phyloP scores from a whole-genome alignment of 2,888 invertebrate species.

The Dicycla oo region DNA sequence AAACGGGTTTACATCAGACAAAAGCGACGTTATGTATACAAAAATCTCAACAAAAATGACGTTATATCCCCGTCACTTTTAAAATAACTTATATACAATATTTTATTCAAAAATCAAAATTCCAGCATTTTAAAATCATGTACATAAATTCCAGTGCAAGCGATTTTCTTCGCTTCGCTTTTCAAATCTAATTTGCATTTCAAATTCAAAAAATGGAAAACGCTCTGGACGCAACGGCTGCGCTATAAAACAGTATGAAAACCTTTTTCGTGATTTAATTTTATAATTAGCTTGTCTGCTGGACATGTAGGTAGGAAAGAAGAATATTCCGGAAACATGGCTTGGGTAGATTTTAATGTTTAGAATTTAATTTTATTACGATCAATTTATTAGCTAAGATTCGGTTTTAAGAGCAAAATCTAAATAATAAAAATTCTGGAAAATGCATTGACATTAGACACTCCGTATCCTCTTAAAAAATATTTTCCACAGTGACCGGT shows the following conservation, averaged over 20 bases:
- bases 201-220: constrained; percentile 70
- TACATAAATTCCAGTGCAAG: constrained; percentile 54
- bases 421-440: neutral
- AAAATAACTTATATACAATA: constrained; percentile 36
- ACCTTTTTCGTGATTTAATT: constrained; percentile 68
- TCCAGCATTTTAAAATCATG: constrained; percentile 43
- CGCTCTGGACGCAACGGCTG: constrained; percentile 55
- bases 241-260: constrained; percentile 50
- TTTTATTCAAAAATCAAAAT: constrained; percentile 48
- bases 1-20: neutral
- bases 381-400: constrained; percentile 1
- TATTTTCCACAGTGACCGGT: neutral
- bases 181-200: constrained; percentile 66
- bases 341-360: constrained; percentile 6
- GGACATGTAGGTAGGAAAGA: constrained; percentile 50
- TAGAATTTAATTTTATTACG: constrained; percentile 8
- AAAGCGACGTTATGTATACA: neutral
- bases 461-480: neutral
- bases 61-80: neutral
- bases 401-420: neutral
- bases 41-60: neutral
- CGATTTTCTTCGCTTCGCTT: constrained; percentile 61
- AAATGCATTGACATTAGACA: neutral
- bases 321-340: constrained; percentile 5
- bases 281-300: constrained; percentile 70